Evolutionary conservation across 2,888 invertebrate species (phyloP).

Genomic region (Drosophila affinis): DNA sequence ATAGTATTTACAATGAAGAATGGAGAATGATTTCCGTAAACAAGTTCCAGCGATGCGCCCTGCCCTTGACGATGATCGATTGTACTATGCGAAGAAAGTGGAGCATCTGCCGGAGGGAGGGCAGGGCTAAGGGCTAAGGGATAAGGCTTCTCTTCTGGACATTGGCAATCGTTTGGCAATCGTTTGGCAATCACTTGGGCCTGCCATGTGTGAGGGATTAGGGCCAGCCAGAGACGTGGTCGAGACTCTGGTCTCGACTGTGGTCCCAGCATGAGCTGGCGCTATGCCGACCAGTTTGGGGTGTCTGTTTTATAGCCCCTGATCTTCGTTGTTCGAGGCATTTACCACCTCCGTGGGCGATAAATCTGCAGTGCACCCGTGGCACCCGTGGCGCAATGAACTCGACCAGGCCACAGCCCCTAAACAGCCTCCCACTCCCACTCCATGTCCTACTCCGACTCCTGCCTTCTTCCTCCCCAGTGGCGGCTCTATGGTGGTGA

Average conservation of each 20-base stretch:
- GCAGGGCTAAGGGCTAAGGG: too few species aligned
- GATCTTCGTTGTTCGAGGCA: slow-evolving; percentile 44
- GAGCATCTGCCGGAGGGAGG: background rate
- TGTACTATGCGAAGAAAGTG: background rate
- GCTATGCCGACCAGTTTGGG: slow-evolving; percentile 63
- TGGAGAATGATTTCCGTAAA: slow-evolving; percentile 59
- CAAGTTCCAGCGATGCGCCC: slow-evolving; percentile 25
- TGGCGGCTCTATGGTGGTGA: slow-evolving; percentile 25
- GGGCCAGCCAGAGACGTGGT: slow-evolving; percentile 23
- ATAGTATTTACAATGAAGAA: slow-evolving; percentile 8
- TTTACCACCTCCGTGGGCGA: slow-evolving; percentile 80
- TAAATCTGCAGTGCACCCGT: slow-evolving; percentile 80
- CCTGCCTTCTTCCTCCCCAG: background rate
- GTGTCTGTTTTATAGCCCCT: slow-evolving; percentile 70
- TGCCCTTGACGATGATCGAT: slow-evolving; percentile 54
- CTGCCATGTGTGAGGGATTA: slow-evolving; percentile 51
- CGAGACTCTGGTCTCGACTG: slow-evolving; percentile 15
- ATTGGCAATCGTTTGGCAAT: background rate
- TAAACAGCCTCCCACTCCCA: too few species aligned
- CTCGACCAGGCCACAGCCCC: slow-evolving; percentile 43
- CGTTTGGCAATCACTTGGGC: background rate
- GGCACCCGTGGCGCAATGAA: slow-evolving; percentile 76
- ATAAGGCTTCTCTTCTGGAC: background rate
- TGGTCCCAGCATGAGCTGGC: slow-evolving; percentile 70
- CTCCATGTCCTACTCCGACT: slow-evolving; percentile 6